Base-by-base conservation (phyloP, 2,888 invertebrate species). In the Ceriagrion tenellum region DNA sequence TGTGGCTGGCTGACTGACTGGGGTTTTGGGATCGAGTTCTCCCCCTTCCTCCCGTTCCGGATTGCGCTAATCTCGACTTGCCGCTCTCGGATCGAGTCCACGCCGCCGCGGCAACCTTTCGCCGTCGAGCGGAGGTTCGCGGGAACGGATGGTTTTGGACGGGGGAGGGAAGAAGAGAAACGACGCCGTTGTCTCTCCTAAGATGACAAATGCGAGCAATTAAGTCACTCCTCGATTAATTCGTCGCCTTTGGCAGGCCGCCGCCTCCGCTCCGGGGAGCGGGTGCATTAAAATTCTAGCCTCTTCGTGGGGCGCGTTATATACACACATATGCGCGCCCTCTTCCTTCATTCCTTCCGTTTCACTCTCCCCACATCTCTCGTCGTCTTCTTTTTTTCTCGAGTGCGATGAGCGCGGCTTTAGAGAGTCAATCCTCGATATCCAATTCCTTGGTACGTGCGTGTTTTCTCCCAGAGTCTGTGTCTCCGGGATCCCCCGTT, bases 171-270 rank as follows among this genome's bases (percentile, higher is more conserved):
- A 16, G 56, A 56, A 59, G 59, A 20, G 59, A 2, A 59, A 16
- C 18, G 59, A 59, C 18, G 81, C 81, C 81, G 16, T 81, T 81
- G 81, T 35, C 81, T 81, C 81, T 16, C 81, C 35, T 18, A 81
- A 81, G 81, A 81, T 81, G 81, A 81, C 81, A 81, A 81, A 81
- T 81, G 81, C 81, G 30, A 81, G 81, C 81, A 81, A 81, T 81
- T 81, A 81, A 81, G 81, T 81, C 81, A 30, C 81, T 3, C 35
- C 81, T 81, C 35, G 81, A 81, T 81, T 81, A 81, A 81, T 81
- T 81, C 81, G 81, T 81, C 81, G 81, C 81, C 81, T 81, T 81
- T 69, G 12, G 26, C 47, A 47, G 47, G 26, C 35, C 81, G 16
- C 30, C 18, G 35, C 59, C 20, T 8, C 56, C 16, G 12, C 56